phyloP scores from a whole-genome alignment of 2,113 vertebrate species.

The Callocephalon fimbriatum region DNA sequence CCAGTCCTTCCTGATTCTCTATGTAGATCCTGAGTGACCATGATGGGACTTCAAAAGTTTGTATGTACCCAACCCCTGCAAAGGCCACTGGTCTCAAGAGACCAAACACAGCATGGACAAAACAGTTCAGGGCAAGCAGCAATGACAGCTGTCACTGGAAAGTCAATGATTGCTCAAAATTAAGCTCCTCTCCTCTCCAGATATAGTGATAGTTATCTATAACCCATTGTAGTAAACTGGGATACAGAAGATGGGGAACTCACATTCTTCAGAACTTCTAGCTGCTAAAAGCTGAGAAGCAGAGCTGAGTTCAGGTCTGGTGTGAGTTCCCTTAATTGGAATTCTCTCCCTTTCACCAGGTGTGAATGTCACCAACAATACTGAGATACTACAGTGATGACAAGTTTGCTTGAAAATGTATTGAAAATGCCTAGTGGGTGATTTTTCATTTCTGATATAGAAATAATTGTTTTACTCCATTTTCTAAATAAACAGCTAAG shows the following conservation, averaged over 20 bases:
- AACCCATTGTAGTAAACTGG: not conserved
- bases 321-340: not conserved
- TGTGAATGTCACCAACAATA: not conserved
- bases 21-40: not conserved
- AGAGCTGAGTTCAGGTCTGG: not conserved
- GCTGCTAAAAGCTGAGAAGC: not conserved
- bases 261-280: not conserved
- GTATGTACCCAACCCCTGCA: not conserved
- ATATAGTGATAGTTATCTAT: not conserved
- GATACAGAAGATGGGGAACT: not conserved
- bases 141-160: not conserved
- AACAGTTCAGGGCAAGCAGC: not conserved
- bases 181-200: not conserved
- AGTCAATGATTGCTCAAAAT: not conserved
- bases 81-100: not conserved
- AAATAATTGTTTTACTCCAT: not conserved
- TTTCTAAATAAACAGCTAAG: not conserved
- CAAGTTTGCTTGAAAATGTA: not conserved
- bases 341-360: not conserved
- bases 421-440: not conserved
- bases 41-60: not conserved
- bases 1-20: not conserved
- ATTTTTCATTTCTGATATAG: slow-evolving; percentile 35
- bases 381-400: not conserved
- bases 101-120: not conserved